Evolutionary conservation across 2,888 invertebrate genomes (phyloP).

Genomic region (Conus canariensis): DNA sequence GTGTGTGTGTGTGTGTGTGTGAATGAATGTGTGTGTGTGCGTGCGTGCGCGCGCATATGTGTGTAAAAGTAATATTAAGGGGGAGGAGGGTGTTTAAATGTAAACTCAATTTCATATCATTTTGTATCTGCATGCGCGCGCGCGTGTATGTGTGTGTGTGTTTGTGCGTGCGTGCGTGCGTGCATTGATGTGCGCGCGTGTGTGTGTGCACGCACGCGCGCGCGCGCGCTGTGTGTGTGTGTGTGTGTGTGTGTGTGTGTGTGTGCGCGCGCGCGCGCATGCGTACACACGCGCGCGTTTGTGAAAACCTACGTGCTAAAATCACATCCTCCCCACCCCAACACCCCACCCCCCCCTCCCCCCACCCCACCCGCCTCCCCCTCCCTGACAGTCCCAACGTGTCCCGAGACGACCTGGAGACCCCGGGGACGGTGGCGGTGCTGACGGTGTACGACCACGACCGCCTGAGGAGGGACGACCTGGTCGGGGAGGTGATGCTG

Average conservation of each 20-base stretch:
- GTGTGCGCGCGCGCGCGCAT: background rate
- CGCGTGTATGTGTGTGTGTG: background rate
- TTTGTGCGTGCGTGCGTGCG: no score
- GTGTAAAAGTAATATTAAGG: no score
- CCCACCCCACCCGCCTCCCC: background rate
- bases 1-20: no score
- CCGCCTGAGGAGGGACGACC: slow-evolving; percentile 68
- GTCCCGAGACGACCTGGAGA: slow-evolving; percentile 59
- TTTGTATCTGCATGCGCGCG: background rate
- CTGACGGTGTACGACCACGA: slow-evolving; percentile 71
- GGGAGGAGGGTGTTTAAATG: no score
- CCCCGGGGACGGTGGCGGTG: slow-evolving; percentile 63
- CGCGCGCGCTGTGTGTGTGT: background rate
- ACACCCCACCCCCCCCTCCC: background rate
- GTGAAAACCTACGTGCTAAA: no score
- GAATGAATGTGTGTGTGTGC: no score
- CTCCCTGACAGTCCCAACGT: slow-evolving; percentile 62
- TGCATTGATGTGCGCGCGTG: background rate
- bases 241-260: no score
- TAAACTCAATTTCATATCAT: no score
- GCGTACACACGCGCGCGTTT: background rate
- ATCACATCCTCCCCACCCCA: no score
- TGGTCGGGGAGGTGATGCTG: slow-evolving; percentile 73
- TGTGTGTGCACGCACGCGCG: background rate
- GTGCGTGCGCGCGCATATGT: no score